Evolutionary conservation across 2,888 invertebrate genomes (phyloP), one percentile per base, ranked within the genome.

Genomic region (Elmis aenea): DNA sequence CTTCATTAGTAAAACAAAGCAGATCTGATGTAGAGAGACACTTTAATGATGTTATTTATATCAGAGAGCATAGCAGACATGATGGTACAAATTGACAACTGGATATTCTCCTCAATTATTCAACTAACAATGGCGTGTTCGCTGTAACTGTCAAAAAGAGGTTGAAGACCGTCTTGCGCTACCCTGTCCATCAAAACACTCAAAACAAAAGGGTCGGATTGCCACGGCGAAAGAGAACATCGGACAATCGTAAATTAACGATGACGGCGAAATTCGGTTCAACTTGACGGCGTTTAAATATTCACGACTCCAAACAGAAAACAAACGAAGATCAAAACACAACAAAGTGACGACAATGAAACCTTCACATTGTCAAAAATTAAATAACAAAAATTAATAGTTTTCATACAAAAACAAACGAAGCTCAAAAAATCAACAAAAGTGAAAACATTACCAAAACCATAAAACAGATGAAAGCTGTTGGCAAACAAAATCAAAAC

Each of bases 11-110:
- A 51, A 52, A 51, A 49, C 51, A 51, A 56, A 54, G 52, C 51
- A 47, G 46, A 50, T 54, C 52, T 54, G 52, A 57, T 50, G 55
- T 55, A 48, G 46, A 49, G 50, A 52, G 40, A 49, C 51, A 55
- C 51, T 58, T 55, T 59, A 59, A 61, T 59, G 59, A 59, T 55
- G 58, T 56, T 58, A 58, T 57, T 56, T 58, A 58, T 57, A 58
- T 60, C 57, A 48, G 53, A 51, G 38, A 51, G 48, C 50, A 42
- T 37, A 45, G 38, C 49, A 48, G 54, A 57, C 58, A 55, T 51
- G 55, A 55, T 54, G 48, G 48, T 51, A 57, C 58, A 58, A 58
- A 58, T 58, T 58, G 58, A 58, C 58, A 58, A 55, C 52, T 55
- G 55, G 53, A 57, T 56, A 55, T 52, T 57, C 57, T 49, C 45